Evolutionary conservation across 2,888 invertebrate species (phyloP).

Genomic region (Dyspetes luteomarginatus): DNA sequence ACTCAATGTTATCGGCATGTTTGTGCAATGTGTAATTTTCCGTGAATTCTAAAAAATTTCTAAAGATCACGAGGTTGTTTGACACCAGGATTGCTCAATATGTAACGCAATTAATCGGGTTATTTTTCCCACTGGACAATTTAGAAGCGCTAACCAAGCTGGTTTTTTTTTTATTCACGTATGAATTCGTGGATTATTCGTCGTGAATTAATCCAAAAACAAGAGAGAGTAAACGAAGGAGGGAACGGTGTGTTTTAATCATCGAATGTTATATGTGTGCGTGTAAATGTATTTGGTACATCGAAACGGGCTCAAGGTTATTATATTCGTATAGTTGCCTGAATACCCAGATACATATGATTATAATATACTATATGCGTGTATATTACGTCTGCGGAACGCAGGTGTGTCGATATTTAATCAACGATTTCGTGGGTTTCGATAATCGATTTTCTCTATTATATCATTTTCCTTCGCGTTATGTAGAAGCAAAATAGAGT

Average conservation of each 20-base stretch:
- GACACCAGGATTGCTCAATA: not conserved
- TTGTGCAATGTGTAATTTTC: not conserved
- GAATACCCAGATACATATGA: slow-evolving; percentile 81
- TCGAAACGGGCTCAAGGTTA: slow-evolving; percentile 80
- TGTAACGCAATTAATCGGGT: not conserved
- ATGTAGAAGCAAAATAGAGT: too few species aligned
- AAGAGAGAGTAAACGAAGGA: slow-evolving; percentile 23
- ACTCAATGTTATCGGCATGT: not conserved
- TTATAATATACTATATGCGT: slow-evolving; percentile 68
- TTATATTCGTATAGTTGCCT: slow-evolving; percentile 71
- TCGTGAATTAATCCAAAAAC: slow-evolving; percentile 35
- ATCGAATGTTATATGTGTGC: slow-evolving; percentile 13
- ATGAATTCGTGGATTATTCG: slow-evolving; percentile 32
- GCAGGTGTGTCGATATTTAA: slow-evolving; percentile 15
- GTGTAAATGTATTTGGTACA: slow-evolving; percentile 48
- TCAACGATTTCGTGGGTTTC: slow-evolving; percentile 15
- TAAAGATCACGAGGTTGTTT: too few species aligned
- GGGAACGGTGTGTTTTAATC: slow-evolving; percentile 35
- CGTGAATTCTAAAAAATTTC: not conserved
- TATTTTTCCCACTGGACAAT: not conserved
- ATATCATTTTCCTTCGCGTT: too few species aligned
- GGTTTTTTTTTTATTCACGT: too few species aligned
- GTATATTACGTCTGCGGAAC: not conserved
- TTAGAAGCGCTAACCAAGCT: too few species aligned
- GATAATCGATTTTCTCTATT: slow-evolving; percentile 20